Conservation (phyloP, 2,888 invertebrate genomes). For the Bugulina stolonifera region DNA sequence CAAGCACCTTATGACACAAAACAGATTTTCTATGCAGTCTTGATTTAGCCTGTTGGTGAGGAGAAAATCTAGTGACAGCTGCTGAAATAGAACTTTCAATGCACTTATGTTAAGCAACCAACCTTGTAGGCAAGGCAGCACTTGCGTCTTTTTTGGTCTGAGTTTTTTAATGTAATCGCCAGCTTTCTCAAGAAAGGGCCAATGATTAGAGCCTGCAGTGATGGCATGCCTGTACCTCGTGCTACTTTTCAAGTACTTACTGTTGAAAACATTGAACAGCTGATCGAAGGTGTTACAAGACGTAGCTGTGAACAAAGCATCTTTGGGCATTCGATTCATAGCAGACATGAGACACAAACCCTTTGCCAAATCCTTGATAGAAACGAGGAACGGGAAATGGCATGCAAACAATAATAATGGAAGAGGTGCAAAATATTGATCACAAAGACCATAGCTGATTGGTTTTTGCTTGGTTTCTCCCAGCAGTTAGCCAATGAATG, state of each 20-base stretch:
- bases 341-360: background rate
- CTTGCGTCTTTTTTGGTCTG: background rate
- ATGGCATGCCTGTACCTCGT: background rate
- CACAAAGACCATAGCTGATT: too few species aligned
- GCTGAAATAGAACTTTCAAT: slow-evolving; percentile 19
- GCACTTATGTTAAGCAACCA: slow-evolving; percentile 26
- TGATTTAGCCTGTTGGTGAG: slow-evolving; percentile 28
- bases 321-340: background rate
- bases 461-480: too few species aligned
- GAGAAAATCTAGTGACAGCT: slow-evolving; percentile 24
- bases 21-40: slow-evolving; percentile 29
- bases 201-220: background rate
- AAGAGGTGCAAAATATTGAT: too few species aligned
- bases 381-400: too few species aligned
- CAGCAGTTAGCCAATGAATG: too few species aligned
- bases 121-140: slow-evolving; percentile 26
- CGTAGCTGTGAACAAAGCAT: slow-evolving; percentile 26
- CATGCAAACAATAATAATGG: too few species aligned
- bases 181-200: slow-evolving; percentile 1
- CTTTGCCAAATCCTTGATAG: too few species aligned
- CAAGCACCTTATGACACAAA: slow-evolving; percentile 19
- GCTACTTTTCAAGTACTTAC: background rate
- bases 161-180: background rate
- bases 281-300: slow-evolving; percentile 26
- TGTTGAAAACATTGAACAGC: slow-evolving; percentile 28